phyloP scores from a whole-genome alignment of 2,797 vertebrate genomes.

The Anisognathus igniventris region DNA sequence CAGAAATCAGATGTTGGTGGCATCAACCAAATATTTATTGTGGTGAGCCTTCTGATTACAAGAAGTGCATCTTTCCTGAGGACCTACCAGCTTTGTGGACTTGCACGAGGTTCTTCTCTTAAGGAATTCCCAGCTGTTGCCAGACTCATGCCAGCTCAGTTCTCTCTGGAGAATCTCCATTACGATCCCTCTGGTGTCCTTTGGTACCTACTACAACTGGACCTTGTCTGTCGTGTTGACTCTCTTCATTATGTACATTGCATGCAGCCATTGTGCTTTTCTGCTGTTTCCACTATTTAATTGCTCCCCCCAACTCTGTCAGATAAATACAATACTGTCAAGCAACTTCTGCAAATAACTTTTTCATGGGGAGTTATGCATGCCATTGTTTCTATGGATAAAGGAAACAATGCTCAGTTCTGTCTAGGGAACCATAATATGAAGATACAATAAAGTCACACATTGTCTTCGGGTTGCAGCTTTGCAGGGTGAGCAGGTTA shows the following conservation, averaged over 20 bases:
- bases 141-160: background rate
- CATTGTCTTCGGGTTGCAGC: slow-evolving; percentile 10
- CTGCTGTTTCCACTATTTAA: background rate
- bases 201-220: background rate
- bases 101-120: background rate
- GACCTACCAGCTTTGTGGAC: background rate
- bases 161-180: background rate
- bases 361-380: background rate
- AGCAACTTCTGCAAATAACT: slow-evolving; percentile 12
- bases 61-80: background rate
- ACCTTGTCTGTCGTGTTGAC: background rate
- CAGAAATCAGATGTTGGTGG: background rate
- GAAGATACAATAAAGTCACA: slow-evolving; percentile 17
- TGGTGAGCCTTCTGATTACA: background rate
- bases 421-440: slow-evolving; percentile 2
- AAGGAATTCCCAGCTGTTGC: background rate
- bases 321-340: background rate
- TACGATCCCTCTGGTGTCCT: background rate
- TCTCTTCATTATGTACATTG: background rate
- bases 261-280: background rate
- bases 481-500: slow-evolving; percentile 38
- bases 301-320: background rate
- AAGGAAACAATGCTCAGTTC: background rate
- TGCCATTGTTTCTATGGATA: slow-evolving; percentile 17
- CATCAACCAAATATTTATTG: background rate